Conservation (phyloP, 2,888 invertebrate species). For the Sesia apiformis region DNA sequence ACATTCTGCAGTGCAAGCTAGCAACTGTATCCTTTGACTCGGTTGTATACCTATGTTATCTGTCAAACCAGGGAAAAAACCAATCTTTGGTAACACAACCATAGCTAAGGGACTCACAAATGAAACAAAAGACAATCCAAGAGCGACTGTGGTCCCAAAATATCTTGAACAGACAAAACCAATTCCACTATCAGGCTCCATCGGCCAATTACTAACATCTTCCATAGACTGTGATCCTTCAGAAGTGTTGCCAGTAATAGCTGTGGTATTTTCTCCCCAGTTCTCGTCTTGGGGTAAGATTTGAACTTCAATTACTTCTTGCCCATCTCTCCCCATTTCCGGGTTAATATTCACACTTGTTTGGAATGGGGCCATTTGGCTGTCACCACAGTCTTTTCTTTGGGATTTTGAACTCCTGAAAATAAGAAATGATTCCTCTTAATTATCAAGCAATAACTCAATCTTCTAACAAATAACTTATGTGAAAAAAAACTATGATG, state of each 20-base stretch:
- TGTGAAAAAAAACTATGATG: too few relatives aligned
- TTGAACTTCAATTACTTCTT: slow-evolving; percentile 96
- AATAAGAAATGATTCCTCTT: background rate
- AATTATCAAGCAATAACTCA: too few relatives aligned
- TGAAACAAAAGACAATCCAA: slow-evolving; percentile 85
- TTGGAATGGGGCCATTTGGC: slow-evolving; percentile 89
- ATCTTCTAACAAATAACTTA: too few relatives aligned
- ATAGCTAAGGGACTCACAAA: slow-evolving; percentile 95
- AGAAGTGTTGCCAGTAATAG: slow-evolving; percentile 96
- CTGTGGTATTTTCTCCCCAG: slow-evolving; percentile 99
- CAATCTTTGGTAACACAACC: slow-evolving; percentile 94
- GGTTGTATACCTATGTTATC: slow-evolving; percentile 82
- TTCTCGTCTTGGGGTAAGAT: slow-evolving; percentile 97
- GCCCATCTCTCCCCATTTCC: slow-evolving; percentile 84
- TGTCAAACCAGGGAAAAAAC: slow-evolving; percentile 84
- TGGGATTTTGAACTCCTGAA: slow-evolving; percentile 78
- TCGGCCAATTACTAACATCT: slow-evolving; percentile 89
- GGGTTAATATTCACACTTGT: slow-evolving; percentile 88
- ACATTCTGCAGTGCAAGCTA: slow-evolving; percentile 94
- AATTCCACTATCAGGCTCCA: slow-evolving; percentile 81
- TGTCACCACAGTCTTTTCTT: slow-evolving; percentile 76
- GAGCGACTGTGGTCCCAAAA: slow-evolving; percentile 85
- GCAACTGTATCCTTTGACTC: slow-evolving; percentile 77
- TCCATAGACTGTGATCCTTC: slow-evolving; percentile 96
- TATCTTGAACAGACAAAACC: slow-evolving; percentile 87